Evolutionary conservation across 2,113 vertebrate species (phyloP).

Genomic region (Pelusios castaneus): DNA sequence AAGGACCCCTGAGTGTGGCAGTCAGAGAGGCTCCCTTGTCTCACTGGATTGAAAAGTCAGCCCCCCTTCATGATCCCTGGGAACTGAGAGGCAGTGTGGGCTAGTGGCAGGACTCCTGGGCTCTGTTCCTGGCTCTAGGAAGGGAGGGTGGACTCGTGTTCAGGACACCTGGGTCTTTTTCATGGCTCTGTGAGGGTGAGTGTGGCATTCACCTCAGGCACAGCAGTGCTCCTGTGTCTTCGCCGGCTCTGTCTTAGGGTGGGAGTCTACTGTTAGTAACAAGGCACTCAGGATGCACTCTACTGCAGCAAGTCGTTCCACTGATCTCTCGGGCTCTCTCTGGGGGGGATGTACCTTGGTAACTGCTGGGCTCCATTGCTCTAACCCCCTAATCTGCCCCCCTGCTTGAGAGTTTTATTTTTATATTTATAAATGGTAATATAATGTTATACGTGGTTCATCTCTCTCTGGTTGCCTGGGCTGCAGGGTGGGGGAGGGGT

Average conservation of each 20-base stretch:
- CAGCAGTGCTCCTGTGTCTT: too few relatives aligned
- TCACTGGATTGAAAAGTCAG: neutral
- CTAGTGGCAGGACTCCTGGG: neutral
- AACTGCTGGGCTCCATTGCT: neutral
- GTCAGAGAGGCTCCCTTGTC: neutral
- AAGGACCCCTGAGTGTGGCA: neutral
- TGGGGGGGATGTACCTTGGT: neutral
- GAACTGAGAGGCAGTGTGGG: neutral
- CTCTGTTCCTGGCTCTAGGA: neutral
- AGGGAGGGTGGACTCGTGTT: neutral
- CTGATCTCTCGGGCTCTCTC: neutral
- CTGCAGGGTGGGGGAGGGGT: neutral
- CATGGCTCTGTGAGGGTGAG: too few relatives aligned
- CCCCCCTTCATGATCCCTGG: too few relatives aligned
- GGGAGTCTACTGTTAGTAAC: neutral
- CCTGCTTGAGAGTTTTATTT: conserved; percentile 79
- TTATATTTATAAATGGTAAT: conserved; percentile 86
- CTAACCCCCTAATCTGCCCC: conserved; percentile 11
- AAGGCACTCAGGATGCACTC: neutral
- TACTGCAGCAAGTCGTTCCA: neutral
- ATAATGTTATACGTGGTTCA: conserved; percentile 39
- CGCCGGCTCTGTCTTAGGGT: neutral
- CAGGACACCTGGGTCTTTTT: neutral
- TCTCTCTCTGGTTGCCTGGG: fast-evolving
- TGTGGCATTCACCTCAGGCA: too few relatives aligned